Conservation (phyloP, 2,797 vertebrate genomes). For the Mastacembelus armatus region DNA sequence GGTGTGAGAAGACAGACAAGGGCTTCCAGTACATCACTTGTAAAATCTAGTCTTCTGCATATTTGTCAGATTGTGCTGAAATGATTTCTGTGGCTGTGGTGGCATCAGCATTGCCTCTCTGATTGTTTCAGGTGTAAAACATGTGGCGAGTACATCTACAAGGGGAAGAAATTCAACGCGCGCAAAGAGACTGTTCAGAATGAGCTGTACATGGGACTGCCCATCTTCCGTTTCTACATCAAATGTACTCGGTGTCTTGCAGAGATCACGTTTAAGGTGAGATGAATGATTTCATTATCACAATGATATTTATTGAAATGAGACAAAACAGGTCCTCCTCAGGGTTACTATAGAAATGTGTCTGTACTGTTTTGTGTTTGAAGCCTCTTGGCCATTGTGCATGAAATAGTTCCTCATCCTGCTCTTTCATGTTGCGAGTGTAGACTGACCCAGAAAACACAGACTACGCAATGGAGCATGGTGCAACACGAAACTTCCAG, state of each 20-base stretch:
- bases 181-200: slow-evolving; percentile 95
- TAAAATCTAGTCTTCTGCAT: too few relatives aligned
- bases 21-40: not conserved
- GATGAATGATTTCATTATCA: not conserved
- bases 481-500: slow-evolving; percentile 95
- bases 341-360: not conserved
- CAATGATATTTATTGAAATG: not conserved
- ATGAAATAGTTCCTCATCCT: not conserved
- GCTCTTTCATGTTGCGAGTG: not conserved
- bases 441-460: slow-evolving; percentile 98
- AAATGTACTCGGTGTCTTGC: slow-evolving; percentile 97
- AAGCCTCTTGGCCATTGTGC: not conserved
- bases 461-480: slow-evolving; percentile 96
- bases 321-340: not conserved
- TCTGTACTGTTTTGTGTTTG: not conserved
- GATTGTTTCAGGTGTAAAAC: slow-evolving; percentile 90
- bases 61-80: too few relatives aligned
- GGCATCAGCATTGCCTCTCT: slow-evolving; percentile 11
- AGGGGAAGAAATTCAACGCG: slow-evolving; percentile 98
- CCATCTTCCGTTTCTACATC: slow-evolving; percentile 99
- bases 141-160: slow-evolving; percentile 98
- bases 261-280: slow-evolving; percentile 98
- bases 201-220: slow-evolving; percentile 92
- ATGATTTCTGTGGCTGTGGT: not conserved
- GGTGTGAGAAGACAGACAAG: too few relatives aligned